phyloP scores from a whole-genome alignment of 2,113 vertebrate species.

The Lophochroa leadbeateri region DNA sequence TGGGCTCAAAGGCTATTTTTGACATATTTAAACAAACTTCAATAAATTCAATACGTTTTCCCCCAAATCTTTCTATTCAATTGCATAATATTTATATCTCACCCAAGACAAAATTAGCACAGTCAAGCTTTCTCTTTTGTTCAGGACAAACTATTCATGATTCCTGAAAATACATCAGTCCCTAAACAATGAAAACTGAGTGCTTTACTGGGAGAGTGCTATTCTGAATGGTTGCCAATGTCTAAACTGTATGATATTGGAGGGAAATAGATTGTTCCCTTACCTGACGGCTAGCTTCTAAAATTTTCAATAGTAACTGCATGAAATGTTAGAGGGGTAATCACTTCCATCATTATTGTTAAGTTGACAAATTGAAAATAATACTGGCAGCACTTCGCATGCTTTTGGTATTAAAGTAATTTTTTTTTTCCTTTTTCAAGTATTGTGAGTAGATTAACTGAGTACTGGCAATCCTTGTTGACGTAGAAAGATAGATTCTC shows the following conservation, averaged over 20 bases:
- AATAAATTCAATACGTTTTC: not conserved
- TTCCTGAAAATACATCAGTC: not conserved
- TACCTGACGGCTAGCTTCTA: not conserved
- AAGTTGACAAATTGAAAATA: not conserved
- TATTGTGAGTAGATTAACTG: not conserved
- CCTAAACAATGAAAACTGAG: not conserved
- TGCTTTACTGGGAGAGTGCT: conserved; percentile 18
- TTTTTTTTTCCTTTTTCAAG: not conserved
- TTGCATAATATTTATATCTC: not conserved
- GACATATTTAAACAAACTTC: not conserved
- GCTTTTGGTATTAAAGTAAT: not conserved
- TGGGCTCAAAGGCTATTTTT: not conserved
- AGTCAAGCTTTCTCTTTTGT: not conserved
- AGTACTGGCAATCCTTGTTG: not conserved
- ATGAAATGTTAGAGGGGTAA: not conserved
- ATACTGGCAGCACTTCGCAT: not conserved
- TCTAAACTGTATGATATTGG: not conserved
- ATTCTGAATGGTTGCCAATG: not conserved
- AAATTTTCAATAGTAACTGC: not conserved
- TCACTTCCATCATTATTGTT: not conserved
- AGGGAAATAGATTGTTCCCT: not conserved
- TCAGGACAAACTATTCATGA: not conserved
- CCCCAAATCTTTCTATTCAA: not conserved
- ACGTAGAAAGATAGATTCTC: not conserved
- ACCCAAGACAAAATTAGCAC: conserved; percentile 3